A percentile compares a stretch with the other conserved stretches of the same genome.
These are phyloP conservation scores for Piaya cayana DNA, from an alignment of 2,113 vertebrate species.

Conservation along the genomic window DNA sequence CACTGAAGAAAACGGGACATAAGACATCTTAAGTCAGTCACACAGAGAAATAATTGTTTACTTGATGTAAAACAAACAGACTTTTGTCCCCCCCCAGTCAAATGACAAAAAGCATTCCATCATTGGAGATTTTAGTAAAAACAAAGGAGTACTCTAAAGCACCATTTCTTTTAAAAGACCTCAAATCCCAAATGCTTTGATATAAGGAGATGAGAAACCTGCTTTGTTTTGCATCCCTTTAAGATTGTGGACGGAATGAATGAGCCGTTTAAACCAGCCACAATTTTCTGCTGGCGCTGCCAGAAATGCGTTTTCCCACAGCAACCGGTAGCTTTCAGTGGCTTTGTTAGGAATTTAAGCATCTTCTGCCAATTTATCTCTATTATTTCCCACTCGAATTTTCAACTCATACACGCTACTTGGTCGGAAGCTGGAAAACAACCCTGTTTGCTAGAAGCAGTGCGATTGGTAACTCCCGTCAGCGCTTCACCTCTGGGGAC, in stretches of 20 bases:
- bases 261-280: accelerated
- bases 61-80: not conserved
- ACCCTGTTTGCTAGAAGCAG: not conserved
- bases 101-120: not conserved
- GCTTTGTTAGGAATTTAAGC: not conserved
- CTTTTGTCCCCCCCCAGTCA: not conserved
- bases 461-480: accelerated
- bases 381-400: not conserved
- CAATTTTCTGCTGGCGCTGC: not conserved
- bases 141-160: not conserved
- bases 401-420: too few species aligned
- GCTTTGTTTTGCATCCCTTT: not conserved
- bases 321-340: accelerated
- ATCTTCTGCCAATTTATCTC: too few species aligned
- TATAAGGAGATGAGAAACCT: not conserved
- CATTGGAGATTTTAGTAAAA: not conserved
- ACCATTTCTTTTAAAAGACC: not conserved
- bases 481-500: too few species aligned
- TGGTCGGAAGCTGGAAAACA: too few species aligned
- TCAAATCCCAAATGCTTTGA: not conserved
- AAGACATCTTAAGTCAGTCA: not conserved
- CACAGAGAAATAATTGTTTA: not conserved
- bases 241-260: not conserved
- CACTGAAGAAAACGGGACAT: not conserved
- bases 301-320: accelerated